phyloP scores from a whole-genome alignment of 2,113 vertebrate genomes.

The Lophotis ruficrista region DNA sequence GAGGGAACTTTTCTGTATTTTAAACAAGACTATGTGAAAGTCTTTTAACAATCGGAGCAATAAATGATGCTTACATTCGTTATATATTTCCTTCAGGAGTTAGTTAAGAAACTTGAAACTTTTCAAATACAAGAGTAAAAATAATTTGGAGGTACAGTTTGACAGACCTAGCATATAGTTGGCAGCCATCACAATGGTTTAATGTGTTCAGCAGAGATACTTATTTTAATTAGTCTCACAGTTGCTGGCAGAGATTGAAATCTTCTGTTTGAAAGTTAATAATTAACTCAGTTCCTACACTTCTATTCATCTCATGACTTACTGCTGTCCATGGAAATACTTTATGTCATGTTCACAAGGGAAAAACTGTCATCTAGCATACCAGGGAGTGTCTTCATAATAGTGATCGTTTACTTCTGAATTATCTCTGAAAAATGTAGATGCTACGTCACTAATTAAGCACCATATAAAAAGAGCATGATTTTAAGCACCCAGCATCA shows the following conservation, averaged over 20 bases:
- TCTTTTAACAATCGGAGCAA: background rate
- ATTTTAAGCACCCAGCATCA: background rate
- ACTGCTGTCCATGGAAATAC: background rate
- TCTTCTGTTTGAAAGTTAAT: background rate
- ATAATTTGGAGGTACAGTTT: background rate
- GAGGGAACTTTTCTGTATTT: background rate
- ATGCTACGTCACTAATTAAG: background rate
- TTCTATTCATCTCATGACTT: constrained; percentile 1
- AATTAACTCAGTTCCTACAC: background rate
- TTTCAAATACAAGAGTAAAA: constrained; percentile 18
- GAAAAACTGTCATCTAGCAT: background rate
- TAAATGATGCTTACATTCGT: constrained; percentile 4
- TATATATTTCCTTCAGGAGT: background rate
- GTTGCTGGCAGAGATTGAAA: constrained; percentile 2
- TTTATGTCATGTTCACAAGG: rapidly evolving
- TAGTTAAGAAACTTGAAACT: background rate
- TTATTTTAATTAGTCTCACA: constrained; percentile 29
- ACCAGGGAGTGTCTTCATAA: background rate
- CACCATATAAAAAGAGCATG: background rate
- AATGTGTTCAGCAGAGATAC: background rate
- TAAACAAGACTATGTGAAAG: background rate
- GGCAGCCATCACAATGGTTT: background rate
- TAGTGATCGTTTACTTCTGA: background rate
- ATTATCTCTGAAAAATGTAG: background rate
- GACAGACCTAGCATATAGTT: background rate